Evolutionary conservation across 2,888 invertebrate genomes (phyloP).

Genomic region (Epistrophe eligans): DNA sequence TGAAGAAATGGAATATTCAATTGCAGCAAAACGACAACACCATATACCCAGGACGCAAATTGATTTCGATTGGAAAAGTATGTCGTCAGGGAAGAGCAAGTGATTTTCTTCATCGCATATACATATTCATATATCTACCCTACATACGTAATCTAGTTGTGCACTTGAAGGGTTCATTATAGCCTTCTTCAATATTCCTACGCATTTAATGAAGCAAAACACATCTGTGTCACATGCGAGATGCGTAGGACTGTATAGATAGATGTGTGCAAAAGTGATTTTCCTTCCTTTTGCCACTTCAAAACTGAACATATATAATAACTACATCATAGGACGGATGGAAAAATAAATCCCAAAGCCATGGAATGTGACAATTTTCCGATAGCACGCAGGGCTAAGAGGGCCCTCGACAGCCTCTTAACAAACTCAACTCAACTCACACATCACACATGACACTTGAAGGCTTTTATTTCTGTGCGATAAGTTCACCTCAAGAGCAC

Average conservation of each 20-base stretch:
- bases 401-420: constrained; percentile 62
- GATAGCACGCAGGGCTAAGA: constrained; percentile 39
- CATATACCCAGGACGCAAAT: constrained; percentile 63
- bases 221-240: constrained; percentile 37
- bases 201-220: constrained; percentile 52
- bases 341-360: constrained; percentile 23
- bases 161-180: constrained; percentile 74
- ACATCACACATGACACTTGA: constrained; percentile 67
- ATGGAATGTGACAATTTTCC: constrained; percentile 70
- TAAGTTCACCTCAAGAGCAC: constrained; percentile 73
- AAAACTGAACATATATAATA: constrained; percentile 25
- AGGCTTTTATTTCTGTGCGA: constrained; percentile 58
- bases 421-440: constrained; percentile 50
- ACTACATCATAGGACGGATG: neutral
- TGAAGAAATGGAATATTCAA: constrained; percentile 70
- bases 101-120: neutral
- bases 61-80: constrained; percentile 72
- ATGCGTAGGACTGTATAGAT: too few species aligned
- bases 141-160: constrained; percentile 43
- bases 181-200: constrained; percentile 36
- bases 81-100: constrained; percentile 48
- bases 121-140: too few species aligned
- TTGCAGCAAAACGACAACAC: constrained; percentile 27
- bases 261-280: constrained; percentile 43
- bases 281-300: constrained; percentile 41